Evolutionary conservation across 2,888 invertebrate genomes (phyloP).

Genomic region (Mesoligia furuncula): DNA sequence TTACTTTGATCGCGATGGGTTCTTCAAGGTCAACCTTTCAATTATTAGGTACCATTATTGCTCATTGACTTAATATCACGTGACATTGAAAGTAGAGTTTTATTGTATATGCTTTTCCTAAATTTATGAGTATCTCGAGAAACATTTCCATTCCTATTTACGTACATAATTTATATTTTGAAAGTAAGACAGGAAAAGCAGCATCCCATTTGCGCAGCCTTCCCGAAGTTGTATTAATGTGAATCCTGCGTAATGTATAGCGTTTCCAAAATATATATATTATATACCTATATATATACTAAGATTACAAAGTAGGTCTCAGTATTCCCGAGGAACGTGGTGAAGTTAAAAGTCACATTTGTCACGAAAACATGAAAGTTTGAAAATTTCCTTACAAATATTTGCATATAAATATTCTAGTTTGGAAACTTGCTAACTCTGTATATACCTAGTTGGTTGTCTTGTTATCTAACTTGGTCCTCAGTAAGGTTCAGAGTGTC

Average conservation of each 20-base stretch:
- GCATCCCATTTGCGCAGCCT: neutral
- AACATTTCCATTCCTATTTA: slow-evolving; percentile 21
- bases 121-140: slow-evolving; percentile 10
- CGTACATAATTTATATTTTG: slow-evolving; percentile 18
- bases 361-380: slow-evolving; percentile 54
- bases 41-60: slow-evolving; percentile 6
- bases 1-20: neutral
- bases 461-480: slow-evolving; percentile 45
- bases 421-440: slow-evolving; percentile 49
- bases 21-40: neutral
- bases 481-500: slow-evolving; percentile 24
- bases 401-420: slow-evolving; percentile 69
- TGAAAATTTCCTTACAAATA: slow-evolving; percentile 56
- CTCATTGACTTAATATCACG: slow-evolving; percentile 11
- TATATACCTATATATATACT: neutral
- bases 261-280: neutral
- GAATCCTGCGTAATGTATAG: slow-evolving; percentile 20
- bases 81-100: slow-evolving; percentile 13
- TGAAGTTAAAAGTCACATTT: slow-evolving; percentile 57
- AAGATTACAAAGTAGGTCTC: slow-evolving; percentile 17
- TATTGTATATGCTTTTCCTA: neutral
- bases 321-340: slow-evolving; percentile 21
- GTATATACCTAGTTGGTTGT: slow-evolving; percentile 31
- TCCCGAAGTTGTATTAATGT: slow-evolving; percentile 39
- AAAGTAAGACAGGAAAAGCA: slow-evolving; percentile 8